Percentiles rank a stretch among this genome's conserved stretches.
Evolutionary conservation across 2,113 vertebrate genomes (phyloP).

Genomic region (Rhea americana): DNA sequence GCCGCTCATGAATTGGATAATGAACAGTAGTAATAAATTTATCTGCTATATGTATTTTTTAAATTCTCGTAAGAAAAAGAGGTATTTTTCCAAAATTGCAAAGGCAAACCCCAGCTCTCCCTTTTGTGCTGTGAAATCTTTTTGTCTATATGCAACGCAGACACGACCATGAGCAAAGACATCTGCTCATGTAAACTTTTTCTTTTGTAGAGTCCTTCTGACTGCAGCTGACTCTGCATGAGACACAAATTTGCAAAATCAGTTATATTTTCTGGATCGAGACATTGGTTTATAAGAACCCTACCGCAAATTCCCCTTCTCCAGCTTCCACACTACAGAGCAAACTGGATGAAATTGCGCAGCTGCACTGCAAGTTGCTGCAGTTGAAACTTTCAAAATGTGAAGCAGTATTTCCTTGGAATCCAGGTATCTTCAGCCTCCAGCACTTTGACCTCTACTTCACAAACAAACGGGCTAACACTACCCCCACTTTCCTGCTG

Average conservation of each 20-base stretch:
- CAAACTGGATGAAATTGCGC: slow-evolving; percentile 20
- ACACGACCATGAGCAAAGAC: neutral
- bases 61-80: neutral
- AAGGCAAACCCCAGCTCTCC: neutral
- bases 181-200: neutral
- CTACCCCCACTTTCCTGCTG: slow-evolving; percentile 33
- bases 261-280: neutral
- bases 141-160: neutral
- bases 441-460: slow-evolving; percentile 56
- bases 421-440: slow-evolving; percentile 27
- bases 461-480: slow-evolving; percentile 46
- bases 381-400: neutral
- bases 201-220: neutral
- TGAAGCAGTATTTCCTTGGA: neutral
- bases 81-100: neutral
- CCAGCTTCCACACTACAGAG: neutral
- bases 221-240: neutral
- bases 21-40: slow-evolving; percentile 24
- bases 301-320: slow-evolving; percentile 1
- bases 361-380: slow-evolving; percentile 32
- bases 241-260: neutral
- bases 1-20: slow-evolving; percentile 16
- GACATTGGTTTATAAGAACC: neutral
- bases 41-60: neutral
- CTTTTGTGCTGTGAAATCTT: neutral